Conservation (phyloP, 2,797 vertebrate species). For the Sylvia borin region DNA sequence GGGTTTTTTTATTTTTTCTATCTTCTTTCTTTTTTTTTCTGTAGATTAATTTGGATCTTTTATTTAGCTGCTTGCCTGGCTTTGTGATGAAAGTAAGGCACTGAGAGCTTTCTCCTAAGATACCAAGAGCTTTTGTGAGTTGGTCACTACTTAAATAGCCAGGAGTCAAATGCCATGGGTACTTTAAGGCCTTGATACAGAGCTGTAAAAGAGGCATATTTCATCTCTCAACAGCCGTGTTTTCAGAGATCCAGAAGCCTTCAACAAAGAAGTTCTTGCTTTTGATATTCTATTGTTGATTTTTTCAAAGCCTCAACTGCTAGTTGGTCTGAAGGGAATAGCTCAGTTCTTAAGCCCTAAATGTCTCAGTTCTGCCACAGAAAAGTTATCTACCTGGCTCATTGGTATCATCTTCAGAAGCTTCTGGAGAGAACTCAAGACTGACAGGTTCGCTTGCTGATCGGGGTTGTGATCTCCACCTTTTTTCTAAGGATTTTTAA, state of each 20-base stretch:
- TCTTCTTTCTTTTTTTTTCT: neutral
- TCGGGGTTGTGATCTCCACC: neutral
- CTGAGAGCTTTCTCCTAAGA: neutral
- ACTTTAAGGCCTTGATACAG: neutral
- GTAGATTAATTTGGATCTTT: neutral
- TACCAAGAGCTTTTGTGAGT: neutral
- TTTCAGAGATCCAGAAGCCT: neutral
- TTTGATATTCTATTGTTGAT: constrained; percentile 51
- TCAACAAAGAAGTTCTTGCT: constrained; percentile 15
- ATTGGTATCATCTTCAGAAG: constrained; percentile 33
- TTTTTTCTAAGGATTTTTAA: constrained; percentile 21
- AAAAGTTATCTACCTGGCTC: neutral
- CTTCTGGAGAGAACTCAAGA: constrained; percentile 8
- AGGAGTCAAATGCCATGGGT: neutral
- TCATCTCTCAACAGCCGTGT: neutral
- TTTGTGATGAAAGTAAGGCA: neutral
- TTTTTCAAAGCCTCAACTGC: constrained; percentile 38
- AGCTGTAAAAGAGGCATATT: neutral
- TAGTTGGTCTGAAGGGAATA: constrained; percentile 22
- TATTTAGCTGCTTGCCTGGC: neutral
- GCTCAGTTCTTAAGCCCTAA: constrained; percentile 21
- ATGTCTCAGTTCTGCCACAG: neutral
- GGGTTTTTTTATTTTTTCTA: neutral
- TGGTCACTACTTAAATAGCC: neutral
- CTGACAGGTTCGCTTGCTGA: neutral